A percentile compares a stretch with the other conserved stretches of the same genome.
Evolutionary conservation across 2,113 vertebrate species (phyloP).

Genomic region (Naja naja): DNA sequence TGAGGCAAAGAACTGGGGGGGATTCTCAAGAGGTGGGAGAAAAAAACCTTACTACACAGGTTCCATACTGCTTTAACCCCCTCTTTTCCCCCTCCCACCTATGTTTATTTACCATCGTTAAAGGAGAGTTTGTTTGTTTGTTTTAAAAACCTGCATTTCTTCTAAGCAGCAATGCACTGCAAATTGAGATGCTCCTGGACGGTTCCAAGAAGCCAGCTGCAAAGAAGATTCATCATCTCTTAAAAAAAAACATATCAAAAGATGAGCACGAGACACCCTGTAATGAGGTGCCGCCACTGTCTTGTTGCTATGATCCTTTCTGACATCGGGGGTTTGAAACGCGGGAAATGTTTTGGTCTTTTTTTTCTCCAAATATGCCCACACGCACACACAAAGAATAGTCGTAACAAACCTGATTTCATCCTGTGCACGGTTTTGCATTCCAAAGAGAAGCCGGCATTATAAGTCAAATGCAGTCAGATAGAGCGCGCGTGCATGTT

Average conservation of each 20-base stretch:
- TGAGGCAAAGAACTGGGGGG: constrained; percentile 18
- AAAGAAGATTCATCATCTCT: constrained; percentile 59
- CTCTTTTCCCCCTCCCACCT: constrained; percentile 54
- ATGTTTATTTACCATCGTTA: constrained; percentile 71
- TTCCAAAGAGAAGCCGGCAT: constrained; percentile 66
- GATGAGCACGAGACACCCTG: constrained; percentile 45
- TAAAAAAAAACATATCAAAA: constrained; percentile 39
- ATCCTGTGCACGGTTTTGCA: constrained; percentile 68
- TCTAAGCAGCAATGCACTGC: constrained; percentile 66
- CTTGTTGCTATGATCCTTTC: constrained; percentile 42
- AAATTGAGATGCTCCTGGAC: constrained; percentile 58
- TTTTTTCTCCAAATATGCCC: background rate
- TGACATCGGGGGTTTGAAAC: constrained; percentile 34
- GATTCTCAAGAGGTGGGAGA: constrained; percentile 27
- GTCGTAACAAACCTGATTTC: constrained; percentile 73
- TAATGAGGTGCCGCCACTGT: constrained; percentile 45
- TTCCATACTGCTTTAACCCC: constrained; percentile 50
- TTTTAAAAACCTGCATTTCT: background rate
- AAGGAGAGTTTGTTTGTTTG: constrained; percentile 51
- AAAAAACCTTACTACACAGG: constrained; percentile 28
- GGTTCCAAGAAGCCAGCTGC: constrained; percentile 68
- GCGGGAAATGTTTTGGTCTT: background rate
- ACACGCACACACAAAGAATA: constrained; percentile 6
- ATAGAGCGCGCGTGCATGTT: constrained; percentile 44
- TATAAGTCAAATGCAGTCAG: constrained; percentile 53